Conservation (phyloP, 2,888 invertebrate species). For the Pterobdella sp. region DNA sequence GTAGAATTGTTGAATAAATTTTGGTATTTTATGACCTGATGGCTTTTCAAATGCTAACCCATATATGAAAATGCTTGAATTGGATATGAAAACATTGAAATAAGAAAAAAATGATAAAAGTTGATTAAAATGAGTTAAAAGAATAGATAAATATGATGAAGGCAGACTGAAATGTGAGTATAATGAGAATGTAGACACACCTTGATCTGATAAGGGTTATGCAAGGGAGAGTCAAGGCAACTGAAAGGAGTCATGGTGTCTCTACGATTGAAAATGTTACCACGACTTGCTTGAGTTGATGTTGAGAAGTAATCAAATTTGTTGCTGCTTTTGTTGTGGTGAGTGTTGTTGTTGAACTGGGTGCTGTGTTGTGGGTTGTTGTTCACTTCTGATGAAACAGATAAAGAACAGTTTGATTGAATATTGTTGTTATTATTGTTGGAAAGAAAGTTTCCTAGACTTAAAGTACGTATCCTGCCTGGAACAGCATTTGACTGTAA, state of each 20-base stretch:
- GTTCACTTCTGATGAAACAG: constrained; percentile 42
- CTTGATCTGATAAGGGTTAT: constrained; percentile 98
- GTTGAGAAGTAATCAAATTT: constrained; percentile 37
- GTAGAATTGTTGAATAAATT: too few relatives aligned
- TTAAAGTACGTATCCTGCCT: background rate
- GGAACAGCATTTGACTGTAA: background rate
- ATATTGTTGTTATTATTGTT: constrained; percentile 2
- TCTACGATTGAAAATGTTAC: constrained; percentile 75
- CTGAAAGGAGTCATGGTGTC: constrained; percentile 78
- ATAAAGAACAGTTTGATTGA: too few relatives aligned
- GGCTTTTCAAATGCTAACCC: too few relatives aligned
- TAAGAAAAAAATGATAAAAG: background rate
- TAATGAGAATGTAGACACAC: background rate
- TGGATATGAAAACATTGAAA: background rate
- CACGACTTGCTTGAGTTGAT: constrained; percentile 40
- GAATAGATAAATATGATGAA: background rate
- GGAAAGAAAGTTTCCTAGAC: background rate
- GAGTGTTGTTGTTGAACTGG: constrained; percentile 59
- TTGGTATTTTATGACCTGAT: too few relatives aligned
- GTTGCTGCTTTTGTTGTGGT: constrained; percentile 48
- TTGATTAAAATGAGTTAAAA: background rate
- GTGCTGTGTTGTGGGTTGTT: constrained; percentile 52
- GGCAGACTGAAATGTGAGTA: background rate
- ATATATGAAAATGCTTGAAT: background rate
- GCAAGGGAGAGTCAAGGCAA: constrained; percentile 78